Conservation (phyloP, 2,797 vertebrate genomes). For the Pseudopleuronectes americanus region DNA sequence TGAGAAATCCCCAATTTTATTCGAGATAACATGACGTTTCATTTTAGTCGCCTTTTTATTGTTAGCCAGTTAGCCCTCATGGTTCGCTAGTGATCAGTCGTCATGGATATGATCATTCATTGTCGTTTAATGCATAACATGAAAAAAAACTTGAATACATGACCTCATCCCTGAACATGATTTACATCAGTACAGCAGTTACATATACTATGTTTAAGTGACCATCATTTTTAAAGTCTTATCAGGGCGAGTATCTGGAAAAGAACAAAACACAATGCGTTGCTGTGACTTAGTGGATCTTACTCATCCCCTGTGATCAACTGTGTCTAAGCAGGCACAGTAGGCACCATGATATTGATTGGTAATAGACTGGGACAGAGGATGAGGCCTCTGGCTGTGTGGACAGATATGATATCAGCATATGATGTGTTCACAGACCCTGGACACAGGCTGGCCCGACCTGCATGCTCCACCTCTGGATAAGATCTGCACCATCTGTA, state of each 20-base stretch:
- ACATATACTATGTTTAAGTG: no score
- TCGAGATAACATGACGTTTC: no score
- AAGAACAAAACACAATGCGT: not conserved
- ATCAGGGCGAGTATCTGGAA: not conserved
- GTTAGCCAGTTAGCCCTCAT: no score
- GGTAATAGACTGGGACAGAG: not conserved
- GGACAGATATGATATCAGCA: not conserved
- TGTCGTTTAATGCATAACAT: no score
- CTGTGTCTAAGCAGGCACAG: slow-evolving; percentile 11
- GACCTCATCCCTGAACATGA: no score
- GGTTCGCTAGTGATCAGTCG: no score
- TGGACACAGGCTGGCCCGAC: slow-evolving; percentile 97
- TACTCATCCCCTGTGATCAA: slow-evolving; percentile 11
- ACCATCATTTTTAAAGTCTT: no score
- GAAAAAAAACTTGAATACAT: no score
- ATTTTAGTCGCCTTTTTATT: no score
- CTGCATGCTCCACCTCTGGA: slow-evolving; percentile 94
- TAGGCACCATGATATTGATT: slow-evolving; percentile 19
- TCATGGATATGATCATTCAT: no score
- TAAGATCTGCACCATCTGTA: slow-evolving; percentile 97
- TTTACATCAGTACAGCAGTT: no score
- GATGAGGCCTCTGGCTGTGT: not conserved
- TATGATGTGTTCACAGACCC: slow-evolving; percentile 81
- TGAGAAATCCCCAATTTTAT: no score
- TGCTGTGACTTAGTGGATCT: not conserved